Evolutionary conservation across 2,888 invertebrate species (phyloP).

Genomic region (Ichneumoninae sp.): DNA sequence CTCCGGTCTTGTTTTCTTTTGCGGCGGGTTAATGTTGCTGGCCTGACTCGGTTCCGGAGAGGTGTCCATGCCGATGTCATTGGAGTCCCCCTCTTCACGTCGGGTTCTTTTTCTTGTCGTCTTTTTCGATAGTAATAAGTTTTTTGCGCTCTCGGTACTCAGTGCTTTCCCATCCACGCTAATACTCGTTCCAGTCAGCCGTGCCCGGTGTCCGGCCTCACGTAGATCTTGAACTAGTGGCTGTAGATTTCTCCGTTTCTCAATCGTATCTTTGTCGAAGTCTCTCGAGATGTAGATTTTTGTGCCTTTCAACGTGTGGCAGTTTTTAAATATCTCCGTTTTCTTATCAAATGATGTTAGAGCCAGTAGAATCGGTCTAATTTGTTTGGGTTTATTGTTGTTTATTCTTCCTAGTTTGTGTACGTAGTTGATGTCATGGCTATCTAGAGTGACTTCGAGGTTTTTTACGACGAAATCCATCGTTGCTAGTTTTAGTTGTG

Average conservation of each 20-base stretch:
- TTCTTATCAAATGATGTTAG: conserved; percentile 5
- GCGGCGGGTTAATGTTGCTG: background rate
- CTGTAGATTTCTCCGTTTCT: conserved; percentile 7
- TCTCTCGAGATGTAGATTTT: conserved; percentile 4
- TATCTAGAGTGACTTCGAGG: background rate
- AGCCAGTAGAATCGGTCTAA: background rate
- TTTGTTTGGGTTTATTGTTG: background rate
- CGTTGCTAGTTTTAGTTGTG: conserved; percentile 1
- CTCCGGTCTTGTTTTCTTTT: background rate
- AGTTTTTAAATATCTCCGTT: background rate
- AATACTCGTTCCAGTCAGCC: background rate
- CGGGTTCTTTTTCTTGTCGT: background rate
- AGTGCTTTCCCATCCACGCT: background rate
- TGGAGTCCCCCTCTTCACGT: background rate
- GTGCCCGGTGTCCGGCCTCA: conserved; percentile 1
- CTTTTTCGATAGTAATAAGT: background rate
- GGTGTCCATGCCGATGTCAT: background rate
- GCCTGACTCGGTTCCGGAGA: background rate
- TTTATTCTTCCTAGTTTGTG: background rate
- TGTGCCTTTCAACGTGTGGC: background rate
- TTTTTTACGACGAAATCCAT: background rate
- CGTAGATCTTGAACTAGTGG: conserved; percentile 15
- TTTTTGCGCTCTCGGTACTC: background rate
- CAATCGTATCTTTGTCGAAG: background rate
- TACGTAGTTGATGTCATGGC: background rate